These are phyloP conservation scores for Parotia lawesii DNA, from an alignment of 2,113 vertebrate species.

Conservation along the genomic window DNA sequence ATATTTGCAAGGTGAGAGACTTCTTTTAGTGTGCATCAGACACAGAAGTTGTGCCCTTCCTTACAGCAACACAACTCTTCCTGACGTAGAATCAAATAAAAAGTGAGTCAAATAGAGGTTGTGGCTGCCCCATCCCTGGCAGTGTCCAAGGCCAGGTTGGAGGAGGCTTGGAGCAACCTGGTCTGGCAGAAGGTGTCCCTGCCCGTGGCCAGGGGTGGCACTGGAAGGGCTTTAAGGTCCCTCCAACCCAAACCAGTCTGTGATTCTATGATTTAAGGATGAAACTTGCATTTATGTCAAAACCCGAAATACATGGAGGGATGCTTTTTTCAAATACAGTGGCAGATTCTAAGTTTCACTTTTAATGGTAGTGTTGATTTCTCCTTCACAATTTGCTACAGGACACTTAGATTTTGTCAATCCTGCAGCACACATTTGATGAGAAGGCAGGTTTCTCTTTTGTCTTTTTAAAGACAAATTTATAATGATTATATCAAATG, in stretches of 20 bases:
- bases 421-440: neutral
- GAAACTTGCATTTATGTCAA: neutral
- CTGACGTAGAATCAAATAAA: neutral
- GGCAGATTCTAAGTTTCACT: neutral
- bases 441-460: neutral
- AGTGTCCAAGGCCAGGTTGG: neutral
- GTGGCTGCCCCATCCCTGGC: neutral
- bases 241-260: neutral
- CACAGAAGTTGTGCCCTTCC: neutral
- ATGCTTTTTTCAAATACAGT: neutral
- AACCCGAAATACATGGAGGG: neutral
- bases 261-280: neutral
- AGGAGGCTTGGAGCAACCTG: neutral
- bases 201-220: too few species aligned
- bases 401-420: neutral
- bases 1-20: neutral
- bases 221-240: neutral
- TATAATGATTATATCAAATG: neutral
- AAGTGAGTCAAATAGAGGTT: neutral
- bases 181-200: neutral
- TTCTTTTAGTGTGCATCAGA: neutral
- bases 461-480: neutral
- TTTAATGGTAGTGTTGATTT: accelerated
- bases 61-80: neutral
- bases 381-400: neutral